Evolutionary conservation across 2,888 invertebrate species (phyloP), one percentile per base, ranked within the genome.

Genomic region (Allygus modestus): DNA sequence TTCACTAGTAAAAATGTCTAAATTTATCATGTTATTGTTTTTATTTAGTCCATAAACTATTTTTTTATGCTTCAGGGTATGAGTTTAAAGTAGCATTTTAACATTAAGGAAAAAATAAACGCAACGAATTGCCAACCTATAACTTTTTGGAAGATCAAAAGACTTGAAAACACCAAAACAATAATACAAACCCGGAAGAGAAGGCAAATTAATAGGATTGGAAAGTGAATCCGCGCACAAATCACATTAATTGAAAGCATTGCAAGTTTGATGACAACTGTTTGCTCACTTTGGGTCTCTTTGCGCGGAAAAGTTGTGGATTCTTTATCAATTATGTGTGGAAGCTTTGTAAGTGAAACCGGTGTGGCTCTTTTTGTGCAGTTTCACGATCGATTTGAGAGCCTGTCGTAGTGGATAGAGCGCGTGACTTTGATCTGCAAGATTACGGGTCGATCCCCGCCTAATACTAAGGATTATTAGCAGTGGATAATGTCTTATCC

Each of bases 211-310:
- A 65, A 65, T 65, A 65, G 65, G 65, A 65, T 65, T 65, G 28
- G 58, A 20, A 65, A 31, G 65, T 65, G 65, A 65, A 65, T 65
- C 65, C 17, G 65, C 28, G 65, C 65, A 15, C 26, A 28, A 65
- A 65, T 65, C 65, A 58, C 11, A 23, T 23, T 58, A 65, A 65
- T 65, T 28, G 65, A 65, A 15, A 65, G 65, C 65, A 28, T 65
- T 65, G 28, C 26, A 31, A 65, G 65, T 65, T 65, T 28, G 28
- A 28, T 20, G 65, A n/a, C 5, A 54, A 65, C 65, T 65, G 65
- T 65, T 28, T 28, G 12, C 65, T 65, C 54, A 2, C 54, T 54
- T 54, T 23, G 54, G 2, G 15, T 4, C 51, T 51, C 37, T 37
- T 37, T 37, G 37, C 37, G 37, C 37, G 7, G 15, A 1, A 11